Evolutionary conservation across 2,888 invertebrate genomes (phyloP).

Genomic region (Gandaritis pyraliata): DNA sequence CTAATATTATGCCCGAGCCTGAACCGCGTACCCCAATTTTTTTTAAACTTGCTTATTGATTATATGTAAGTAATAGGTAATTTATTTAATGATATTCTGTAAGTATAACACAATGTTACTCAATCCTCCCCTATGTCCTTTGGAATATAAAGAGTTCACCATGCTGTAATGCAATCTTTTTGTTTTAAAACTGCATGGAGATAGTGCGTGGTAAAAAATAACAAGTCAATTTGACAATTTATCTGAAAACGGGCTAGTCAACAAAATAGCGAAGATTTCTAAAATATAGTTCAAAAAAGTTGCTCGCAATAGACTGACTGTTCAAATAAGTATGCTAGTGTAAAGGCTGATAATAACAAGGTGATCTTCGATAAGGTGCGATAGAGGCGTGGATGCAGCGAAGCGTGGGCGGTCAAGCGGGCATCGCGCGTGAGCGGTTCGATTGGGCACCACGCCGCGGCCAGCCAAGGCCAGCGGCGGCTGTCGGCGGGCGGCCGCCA

Average conservation of each 20-base stretch:
- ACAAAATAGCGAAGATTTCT: background rate
- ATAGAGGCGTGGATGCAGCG: slow-evolving; percentile 25
- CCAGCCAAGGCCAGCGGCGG: slow-evolving; percentile 64
- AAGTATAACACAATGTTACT: slow-evolving; percentile 13
- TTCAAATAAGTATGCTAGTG: slow-evolving; percentile 3
- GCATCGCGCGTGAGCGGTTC: slow-evolving; percentile 36
- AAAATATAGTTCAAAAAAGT: background rate
- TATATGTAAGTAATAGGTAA: background rate
- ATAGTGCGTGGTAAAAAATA: slow-evolving; percentile 5
- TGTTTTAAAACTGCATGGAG: slow-evolving; percentile 12
- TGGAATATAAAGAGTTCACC: slow-evolving; percentile 24
- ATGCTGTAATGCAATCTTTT: slow-evolving; percentile 21
- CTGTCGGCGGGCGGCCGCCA: slow-evolving; percentile 70
- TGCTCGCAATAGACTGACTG: slow-evolving; percentile 12
- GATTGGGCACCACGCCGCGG: slow-evolving; percentile 49
- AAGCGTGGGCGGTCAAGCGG: slow-evolving; percentile 35
- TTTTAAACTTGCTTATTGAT: too few species aligned
- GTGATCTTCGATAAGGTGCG: slow-evolving; percentile 22
- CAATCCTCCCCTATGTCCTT: slow-evolving; percentile 27
- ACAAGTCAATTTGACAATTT: slow-evolving; percentile 6
- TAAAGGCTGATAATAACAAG: slow-evolving; percentile 14
- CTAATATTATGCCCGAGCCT: too few species aligned
- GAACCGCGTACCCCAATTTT: too few species aligned
- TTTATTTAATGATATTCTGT: background rate
- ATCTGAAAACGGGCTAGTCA: background rate